A percentile compares a stretch with the other conserved stretches of the same genome.
These are phyloP conservation scores for Callyntrura sp. DNA, from an alignment of 2,888 invertebrate species.

Conservation along the genomic window DNA sequence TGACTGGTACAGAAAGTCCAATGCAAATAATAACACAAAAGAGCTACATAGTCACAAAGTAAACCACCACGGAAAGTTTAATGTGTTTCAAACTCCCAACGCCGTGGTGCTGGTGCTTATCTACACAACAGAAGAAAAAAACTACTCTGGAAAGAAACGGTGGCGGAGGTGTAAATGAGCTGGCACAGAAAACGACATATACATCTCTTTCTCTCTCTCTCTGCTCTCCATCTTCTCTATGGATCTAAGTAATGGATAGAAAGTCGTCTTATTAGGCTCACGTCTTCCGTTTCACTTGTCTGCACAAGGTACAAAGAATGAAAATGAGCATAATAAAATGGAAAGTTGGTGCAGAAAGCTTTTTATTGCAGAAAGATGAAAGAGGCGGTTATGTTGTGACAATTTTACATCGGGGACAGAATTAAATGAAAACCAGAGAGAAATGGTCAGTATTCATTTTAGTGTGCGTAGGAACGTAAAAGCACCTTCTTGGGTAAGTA, in stretches of 20 bases:
- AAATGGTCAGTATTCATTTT: no score
- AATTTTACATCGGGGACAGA: no score
- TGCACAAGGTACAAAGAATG: neutral
- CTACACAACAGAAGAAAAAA: neutral
- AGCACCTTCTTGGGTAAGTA: no score
- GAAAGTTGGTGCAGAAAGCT: neutral
- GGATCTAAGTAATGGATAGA: neutral
- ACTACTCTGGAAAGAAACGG: neutral
- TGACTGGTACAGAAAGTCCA: neutral
- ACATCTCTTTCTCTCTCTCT: no score
- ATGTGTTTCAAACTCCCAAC: neutral
- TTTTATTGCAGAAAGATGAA: no score
- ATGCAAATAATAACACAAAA: neutral
- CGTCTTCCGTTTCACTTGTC: neutral
- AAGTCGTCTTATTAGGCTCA: neutral
- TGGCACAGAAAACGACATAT: neutral
- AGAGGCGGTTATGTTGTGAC: no score
- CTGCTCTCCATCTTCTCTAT: no score
- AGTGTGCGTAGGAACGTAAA: no score
- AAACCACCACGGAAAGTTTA: neutral
- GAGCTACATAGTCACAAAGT: neutral
- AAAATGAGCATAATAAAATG: slow-evolving; percentile 6
- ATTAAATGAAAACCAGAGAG: no score
- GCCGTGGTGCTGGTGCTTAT: neutral
- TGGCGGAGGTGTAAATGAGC: slow-evolving; percentile 49